These are phyloP conservation scores for Ceryle rudis DNA, from an alignment of 2,797 vertebrate genomes.

Conservation along the genomic window DNA sequence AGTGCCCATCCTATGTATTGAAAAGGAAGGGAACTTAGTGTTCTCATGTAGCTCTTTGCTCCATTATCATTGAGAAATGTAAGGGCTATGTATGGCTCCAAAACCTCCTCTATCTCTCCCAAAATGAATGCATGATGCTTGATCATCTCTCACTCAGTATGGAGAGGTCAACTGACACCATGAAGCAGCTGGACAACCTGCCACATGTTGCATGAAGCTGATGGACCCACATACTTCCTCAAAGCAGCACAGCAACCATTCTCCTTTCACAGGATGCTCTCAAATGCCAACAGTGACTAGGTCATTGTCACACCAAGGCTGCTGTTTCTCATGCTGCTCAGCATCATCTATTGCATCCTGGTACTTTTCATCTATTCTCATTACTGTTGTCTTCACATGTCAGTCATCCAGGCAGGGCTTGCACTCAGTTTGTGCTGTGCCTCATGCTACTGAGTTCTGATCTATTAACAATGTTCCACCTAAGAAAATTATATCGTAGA, in stretches of 20 bases:
- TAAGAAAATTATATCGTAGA: neutral
- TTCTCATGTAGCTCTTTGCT: neutral
- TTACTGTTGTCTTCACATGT: neutral
- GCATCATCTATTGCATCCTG: neutral
- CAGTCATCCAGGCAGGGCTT: neutral
- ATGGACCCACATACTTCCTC: rapidly evolving
- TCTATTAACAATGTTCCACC: neutral
- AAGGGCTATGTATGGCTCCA: neutral
- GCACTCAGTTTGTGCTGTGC: neutral
- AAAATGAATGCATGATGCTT: neutral
- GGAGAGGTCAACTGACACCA: neutral
- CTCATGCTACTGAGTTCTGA: neutral
- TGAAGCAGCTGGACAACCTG: neutral
- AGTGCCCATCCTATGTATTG: neutral
- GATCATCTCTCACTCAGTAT: rapidly evolving
- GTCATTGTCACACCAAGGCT: neutral
- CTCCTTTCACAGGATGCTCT: neutral
- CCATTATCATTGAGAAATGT: neutral
- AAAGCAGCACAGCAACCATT: neutral
- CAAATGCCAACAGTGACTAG: neutral
- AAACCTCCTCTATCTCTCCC: neutral
- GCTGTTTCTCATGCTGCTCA: neutral
- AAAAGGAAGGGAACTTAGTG: neutral
- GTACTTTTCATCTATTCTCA: neutral
- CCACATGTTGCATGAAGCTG: neutral